A percentile compares a stretch with the other conserved stretches of the same genome.
These are phyloP conservation scores for Tachysurus vachellii DNA, from an alignment of 2,113 vertebrate genomes.

Conservation along the genomic window DNA sequence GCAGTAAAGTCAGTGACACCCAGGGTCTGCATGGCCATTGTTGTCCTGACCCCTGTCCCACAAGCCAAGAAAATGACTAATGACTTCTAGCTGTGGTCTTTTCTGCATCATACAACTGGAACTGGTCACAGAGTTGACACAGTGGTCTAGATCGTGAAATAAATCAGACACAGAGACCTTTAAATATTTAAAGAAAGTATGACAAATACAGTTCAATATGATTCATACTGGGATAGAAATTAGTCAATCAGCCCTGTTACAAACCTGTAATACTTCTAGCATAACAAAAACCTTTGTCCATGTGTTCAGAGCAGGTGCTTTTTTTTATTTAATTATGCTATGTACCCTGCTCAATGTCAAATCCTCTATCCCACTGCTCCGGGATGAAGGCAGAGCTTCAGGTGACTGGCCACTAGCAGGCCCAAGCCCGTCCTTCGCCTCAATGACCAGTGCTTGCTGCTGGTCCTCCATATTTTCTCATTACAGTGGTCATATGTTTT, in stretches of 20 bases:
- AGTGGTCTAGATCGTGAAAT: background rate
- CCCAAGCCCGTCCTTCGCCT: constrained; percentile 39
- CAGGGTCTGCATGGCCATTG: constrained; percentile 49
- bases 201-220: background rate
- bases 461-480: constrained; percentile 71
- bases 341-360: constrained; percentile 46
- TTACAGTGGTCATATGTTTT: constrained; percentile 77
- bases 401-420: constrained; percentile 38
- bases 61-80: constrained; percentile 68
- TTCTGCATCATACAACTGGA: constrained; percentile 18
- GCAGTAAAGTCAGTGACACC: constrained; percentile 56
- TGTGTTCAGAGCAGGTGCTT: constrained; percentile 21
- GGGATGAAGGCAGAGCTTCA: constrained; percentile 41
- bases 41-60: constrained; percentile 64
- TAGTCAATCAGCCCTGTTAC: background rate
- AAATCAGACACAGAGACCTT: background rate
- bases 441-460: constrained; percentile 45
- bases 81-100: constrained; percentile 69
- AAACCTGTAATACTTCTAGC: background rate
- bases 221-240: background rate
- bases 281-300: constrained; percentile 22
- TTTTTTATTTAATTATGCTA: constrained; percentile 26
- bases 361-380: constrained; percentile 30
- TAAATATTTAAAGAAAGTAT: background rate
- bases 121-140: background rate